A percentile compares a stretch with the other conserved stretches of the same genome.
Conservation (phyloP, 2,888 invertebrate species). For the Diplolepis rosae region DNA sequence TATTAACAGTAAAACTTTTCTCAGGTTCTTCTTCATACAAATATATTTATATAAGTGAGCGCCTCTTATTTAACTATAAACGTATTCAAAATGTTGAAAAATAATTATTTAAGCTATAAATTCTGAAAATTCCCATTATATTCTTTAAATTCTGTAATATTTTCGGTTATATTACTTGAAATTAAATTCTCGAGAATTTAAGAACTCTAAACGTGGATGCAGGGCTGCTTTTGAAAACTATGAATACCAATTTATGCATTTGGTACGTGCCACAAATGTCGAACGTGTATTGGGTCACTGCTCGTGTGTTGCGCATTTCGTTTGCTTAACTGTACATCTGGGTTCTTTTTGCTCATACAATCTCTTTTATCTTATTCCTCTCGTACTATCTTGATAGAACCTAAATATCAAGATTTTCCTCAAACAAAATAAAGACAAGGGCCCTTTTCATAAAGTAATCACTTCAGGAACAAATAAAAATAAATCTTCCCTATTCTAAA, state of each 20-base stretch:
- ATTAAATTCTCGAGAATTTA: too few relatives aligned
- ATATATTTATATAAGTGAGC: too few relatives aligned
- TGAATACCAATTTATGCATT: slow-evolving; percentile 32
- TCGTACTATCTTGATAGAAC: neutral
- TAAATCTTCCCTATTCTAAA: neutral
- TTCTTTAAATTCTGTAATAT: too few relatives aligned
- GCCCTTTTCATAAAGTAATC: neutral
- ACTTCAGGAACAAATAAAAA: neutral
- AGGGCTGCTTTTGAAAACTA: neutral
- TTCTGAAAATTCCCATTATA: too few relatives aligned
- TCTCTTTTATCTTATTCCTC: slow-evolving; percentile 4
- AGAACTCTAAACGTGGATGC: neutral
- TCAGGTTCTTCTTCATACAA: too few relatives aligned
- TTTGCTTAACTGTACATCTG: slow-evolving; percentile 46
- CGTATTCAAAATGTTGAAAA: too few relatives aligned
- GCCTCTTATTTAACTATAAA: too few relatives aligned
- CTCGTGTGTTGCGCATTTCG: slow-evolving; percentile 35
- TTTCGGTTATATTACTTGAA: too few relatives aligned
- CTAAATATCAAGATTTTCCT: neutral
- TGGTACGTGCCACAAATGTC: slow-evolving; percentile 31
- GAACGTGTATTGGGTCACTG: slow-evolving; percentile 40
- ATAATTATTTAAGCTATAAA: too few relatives aligned
- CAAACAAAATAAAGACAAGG: neutral
- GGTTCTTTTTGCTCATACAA: slow-evolving; percentile 11
- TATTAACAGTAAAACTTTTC: too few relatives aligned